Conservation (phyloP, 2,797 vertebrate species). For the Eulemur rubriventer region DNA sequence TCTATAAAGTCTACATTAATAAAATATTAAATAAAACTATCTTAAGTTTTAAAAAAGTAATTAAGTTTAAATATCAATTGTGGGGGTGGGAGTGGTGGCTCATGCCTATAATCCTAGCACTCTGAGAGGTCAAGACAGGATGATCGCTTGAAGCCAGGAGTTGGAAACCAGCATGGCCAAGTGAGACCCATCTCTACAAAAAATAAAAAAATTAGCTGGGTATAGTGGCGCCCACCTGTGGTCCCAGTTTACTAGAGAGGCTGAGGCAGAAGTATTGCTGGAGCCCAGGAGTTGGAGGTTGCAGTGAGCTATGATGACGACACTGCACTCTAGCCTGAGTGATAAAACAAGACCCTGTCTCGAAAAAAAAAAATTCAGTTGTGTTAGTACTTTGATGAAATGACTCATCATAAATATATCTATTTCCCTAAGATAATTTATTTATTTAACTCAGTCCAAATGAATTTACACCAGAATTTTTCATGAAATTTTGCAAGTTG, state of each 20-base stretch:
- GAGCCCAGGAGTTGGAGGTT: background rate
- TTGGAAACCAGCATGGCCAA: background rate
- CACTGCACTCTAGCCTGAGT: background rate
- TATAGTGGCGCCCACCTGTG: accelerated
- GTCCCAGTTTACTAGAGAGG: background rate
- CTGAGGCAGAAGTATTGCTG: background rate
- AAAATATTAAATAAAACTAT: background rate
- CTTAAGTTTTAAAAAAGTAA: background rate
- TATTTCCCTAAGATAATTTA: background rate
- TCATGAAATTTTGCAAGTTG: background rate
- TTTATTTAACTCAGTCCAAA: background rate
- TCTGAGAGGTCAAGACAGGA: background rate
- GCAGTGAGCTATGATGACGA: background rate
- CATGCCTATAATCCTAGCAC: background rate
- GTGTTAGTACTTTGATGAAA: background rate
- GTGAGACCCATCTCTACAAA: background rate
- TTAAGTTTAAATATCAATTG: background rate
- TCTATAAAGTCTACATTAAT: background rate
- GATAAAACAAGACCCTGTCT: background rate
- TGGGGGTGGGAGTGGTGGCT: no score
- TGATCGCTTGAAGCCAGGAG: background rate
- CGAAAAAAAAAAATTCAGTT: background rate
- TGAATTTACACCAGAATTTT: background rate
- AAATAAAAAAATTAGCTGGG: background rate
- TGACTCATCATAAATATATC: background rate